Percentiles rank a stretch among this genome's conserved stretches.
These are phyloP conservation scores for Parazoanthus atlanticus DNA, from an alignment of 92 coral and sea anemone genomes.

Conservation along the genomic window DNA sequence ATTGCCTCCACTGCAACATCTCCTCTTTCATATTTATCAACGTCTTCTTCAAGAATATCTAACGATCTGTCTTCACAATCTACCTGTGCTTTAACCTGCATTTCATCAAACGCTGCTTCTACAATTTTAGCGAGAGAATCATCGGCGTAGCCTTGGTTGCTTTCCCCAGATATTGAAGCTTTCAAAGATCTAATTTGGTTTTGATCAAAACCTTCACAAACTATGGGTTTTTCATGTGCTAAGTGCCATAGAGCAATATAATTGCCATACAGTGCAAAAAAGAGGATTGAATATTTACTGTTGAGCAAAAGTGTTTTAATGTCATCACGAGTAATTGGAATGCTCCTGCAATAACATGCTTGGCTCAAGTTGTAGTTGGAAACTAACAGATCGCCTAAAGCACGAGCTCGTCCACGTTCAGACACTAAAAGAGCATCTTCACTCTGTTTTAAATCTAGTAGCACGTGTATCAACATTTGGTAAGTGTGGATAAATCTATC, in stretches of 20 bases:
- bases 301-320: neutral
- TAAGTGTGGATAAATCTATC: neutral
- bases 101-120: neutral
- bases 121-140: neutral
- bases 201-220: neutral
- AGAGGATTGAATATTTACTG: neutral
- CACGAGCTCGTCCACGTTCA: neutral
- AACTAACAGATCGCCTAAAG: neutral
- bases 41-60: neutral
- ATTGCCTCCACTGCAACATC: neutral
- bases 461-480: neutral
- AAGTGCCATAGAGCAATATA: neutral
- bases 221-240: neutral
- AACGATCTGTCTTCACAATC: neutral
- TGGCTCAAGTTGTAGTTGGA: neutral
- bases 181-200: neutral
- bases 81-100: neutral
- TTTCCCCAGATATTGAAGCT: neutral
- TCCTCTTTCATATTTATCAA: neutral
- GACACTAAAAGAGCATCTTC: neutral
- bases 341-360: neutral
- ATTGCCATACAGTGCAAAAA: neutral
- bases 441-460: neutral
- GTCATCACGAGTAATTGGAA: neutral
- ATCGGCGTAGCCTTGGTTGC: neutral